Percentiles rank a stretch among this genome's conserved stretches.
phyloP scores from a whole-genome alignment of 2,888 invertebrate species.

The Gastracanthus pulcherrimus region DNA sequence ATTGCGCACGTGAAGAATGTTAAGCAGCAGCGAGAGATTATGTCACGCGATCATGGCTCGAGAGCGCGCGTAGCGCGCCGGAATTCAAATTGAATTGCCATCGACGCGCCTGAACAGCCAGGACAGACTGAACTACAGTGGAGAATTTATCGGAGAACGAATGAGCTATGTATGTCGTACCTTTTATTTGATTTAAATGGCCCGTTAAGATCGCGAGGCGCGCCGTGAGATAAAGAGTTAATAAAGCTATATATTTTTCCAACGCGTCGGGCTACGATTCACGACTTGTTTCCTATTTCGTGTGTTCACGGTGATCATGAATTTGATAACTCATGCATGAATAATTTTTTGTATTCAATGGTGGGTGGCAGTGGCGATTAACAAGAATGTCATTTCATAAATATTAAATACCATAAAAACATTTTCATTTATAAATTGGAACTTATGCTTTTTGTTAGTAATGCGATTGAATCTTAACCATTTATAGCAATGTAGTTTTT shows the following conservation, averaged over 20 bases:
- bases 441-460: too few relatives aligned
- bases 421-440: too few relatives aligned
- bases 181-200: not conserved
- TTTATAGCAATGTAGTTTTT: too few relatives aligned
- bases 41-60: slow-evolving; percentile 30
- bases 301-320: not conserved
- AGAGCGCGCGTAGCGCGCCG: not conserved
- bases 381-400: not conserved
- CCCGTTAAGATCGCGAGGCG: not conserved
- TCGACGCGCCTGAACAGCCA: not conserved
- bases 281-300: not conserved
- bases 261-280: not conserved
- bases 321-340: not conserved
- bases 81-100: slow-evolving; percentile 44
- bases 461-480: too few relatives aligned
- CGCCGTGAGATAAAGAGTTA: not conserved
- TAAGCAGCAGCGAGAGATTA: slow-evolving; percentile 19
- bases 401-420: not conserved
- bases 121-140: not conserved
- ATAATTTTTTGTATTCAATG: not conserved
- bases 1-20: slow-evolving; percentile 4
- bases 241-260: not conserved
- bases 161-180: not conserved
- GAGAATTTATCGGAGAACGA: not conserved
- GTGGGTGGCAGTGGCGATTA: not conserved